Percentiles rank a stretch among this genome's conserved stretches.
These are phyloP conservation scores for Linepithema humile DNA, from an alignment of 1,140 invertebrate species.

Conservation along the genomic window DNA sequence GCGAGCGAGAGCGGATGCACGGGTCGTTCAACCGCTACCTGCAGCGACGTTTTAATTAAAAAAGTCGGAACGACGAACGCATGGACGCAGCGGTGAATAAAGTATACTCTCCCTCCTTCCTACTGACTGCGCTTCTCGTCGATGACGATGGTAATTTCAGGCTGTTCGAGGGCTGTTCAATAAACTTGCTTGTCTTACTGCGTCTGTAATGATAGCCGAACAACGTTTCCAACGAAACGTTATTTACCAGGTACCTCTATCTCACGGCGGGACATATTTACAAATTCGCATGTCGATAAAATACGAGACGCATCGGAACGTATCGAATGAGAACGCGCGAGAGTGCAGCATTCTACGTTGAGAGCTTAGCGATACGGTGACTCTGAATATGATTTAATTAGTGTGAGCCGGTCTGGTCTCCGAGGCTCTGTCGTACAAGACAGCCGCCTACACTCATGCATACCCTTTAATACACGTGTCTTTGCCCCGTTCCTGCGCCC, in stretches of 20 bases:
- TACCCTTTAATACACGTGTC: slow-evolving; percentile 62
- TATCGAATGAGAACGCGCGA: background rate
- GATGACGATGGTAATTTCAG: slow-evolving; percentile 54
- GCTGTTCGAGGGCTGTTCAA: slow-evolving; percentile 29
- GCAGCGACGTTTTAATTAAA: slow-evolving; percentile 71
- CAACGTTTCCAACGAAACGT: slow-evolving; percentile 28
- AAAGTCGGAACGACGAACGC: slow-evolving; percentile 56
- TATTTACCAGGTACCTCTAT: slow-evolving; percentile 16
- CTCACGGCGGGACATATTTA: slow-evolving; percentile 32
- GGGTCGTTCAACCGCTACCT: slow-evolving; percentile 58
- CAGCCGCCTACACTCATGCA: slow-evolving; percentile 42
- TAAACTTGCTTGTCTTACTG: slow-evolving; percentile 44
- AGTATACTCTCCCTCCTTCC: background rate
- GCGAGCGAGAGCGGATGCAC: slow-evolving; percentile 20
- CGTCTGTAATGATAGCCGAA: slow-evolving; percentile 47
- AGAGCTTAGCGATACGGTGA: slow-evolving; percentile 39
- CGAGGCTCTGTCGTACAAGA: slow-evolving; percentile 52
- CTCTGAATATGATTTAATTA: slow-evolving; percentile 70
- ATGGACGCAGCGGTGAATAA: slow-evolving; percentile 17
- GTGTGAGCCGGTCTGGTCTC: slow-evolving; percentile 60
- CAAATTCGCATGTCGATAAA: slow-evolving; percentile 43
- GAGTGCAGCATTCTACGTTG: slow-evolving; percentile 2
- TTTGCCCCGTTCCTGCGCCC: slow-evolving; percentile 21
- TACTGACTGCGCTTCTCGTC: background rate
- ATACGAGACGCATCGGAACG: slow-evolving; percentile 16